Evolutionary conservation across 2,888 invertebrate species (phyloP).

Genomic region (Oegoconia quadripuncta): DNA sequence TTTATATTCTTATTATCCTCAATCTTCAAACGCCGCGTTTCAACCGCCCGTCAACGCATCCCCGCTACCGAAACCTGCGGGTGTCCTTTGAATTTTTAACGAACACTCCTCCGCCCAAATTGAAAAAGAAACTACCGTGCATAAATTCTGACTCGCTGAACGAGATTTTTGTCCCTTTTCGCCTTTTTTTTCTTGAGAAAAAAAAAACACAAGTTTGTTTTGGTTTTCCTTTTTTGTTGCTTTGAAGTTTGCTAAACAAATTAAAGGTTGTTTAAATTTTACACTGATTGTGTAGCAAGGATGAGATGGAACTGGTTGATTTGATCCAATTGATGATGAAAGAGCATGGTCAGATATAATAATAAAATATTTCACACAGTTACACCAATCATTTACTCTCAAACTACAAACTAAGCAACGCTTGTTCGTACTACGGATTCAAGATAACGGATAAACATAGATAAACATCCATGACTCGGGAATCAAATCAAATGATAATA

Average conservation of each 20-base stretch:
- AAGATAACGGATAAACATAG: no score
- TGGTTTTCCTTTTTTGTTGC: conserved; percentile 3
- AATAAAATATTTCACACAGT: no score
- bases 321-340: neutral
- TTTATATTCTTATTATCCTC: no score
- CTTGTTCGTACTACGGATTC: no score
- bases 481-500: no score
- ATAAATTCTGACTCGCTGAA: conserved; percentile 19
- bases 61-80: conserved; percentile 8
- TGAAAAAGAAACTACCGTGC: conserved; percentile 23
- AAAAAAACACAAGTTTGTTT: conserved; percentile 13
- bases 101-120: conserved; percentile 20
- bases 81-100: conserved; percentile 24
- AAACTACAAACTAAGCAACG: no score
- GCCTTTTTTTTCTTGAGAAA: conserved; percentile 7
- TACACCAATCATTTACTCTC: no score
- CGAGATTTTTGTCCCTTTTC: conserved; percentile 19
- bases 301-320: neutral
- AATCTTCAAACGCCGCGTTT: conserved; percentile 7
- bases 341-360: no score
- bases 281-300: conserved; percentile 9
- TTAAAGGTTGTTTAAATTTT: conserved; percentile 8
- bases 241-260: conserved; percentile 12
- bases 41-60: conserved; percentile 9
- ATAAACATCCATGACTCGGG: no score